Evolutionary conservation across 2,797 vertebrate genomes (phyloP).

Genomic region (Lithobates pipiens): DNA sequence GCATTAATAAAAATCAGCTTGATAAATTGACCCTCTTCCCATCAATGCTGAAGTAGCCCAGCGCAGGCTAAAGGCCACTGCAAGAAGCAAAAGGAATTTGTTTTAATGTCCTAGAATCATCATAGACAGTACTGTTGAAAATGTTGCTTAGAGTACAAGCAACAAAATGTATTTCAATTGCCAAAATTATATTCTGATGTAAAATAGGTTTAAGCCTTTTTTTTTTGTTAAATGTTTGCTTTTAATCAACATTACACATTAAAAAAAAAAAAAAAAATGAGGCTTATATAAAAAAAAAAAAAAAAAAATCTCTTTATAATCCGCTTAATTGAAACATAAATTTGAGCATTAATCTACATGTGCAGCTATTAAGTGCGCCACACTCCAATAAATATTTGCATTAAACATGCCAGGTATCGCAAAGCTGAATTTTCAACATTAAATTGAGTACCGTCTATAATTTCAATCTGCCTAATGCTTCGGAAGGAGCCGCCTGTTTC

Average conservation of each 20-base stretch:
- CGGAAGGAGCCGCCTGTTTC: not conserved
- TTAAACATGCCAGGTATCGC: not conserved
- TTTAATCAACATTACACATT: not conserved
- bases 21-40: constrained; percentile 49
- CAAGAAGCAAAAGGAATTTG: not conserved
- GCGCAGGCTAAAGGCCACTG: not conserved
- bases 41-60: not conserved
- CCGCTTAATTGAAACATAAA: constrained; percentile 35
- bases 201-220: not conserved
- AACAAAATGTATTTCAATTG: not conserved
- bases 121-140: constrained; percentile 14
- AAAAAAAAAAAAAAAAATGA: not conserved
- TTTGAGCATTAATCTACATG: constrained; percentile 7
- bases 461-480: constrained; percentile 7
- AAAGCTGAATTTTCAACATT: not conserved
- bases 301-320: not conserved
- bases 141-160: not conserved
- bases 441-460: not conserved
- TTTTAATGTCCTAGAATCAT: constrained; percentile 40
- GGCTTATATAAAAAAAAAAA: not conserved
- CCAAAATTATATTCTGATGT: not conserved
- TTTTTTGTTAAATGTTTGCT: constrained; percentile 5
- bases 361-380: not conserved
- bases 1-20: constrained; percentile 55
- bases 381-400: constrained; percentile 11